phyloP scores from a whole-genome alignment of 2,888 invertebrate species.

The Drosophila borborema region DNA sequence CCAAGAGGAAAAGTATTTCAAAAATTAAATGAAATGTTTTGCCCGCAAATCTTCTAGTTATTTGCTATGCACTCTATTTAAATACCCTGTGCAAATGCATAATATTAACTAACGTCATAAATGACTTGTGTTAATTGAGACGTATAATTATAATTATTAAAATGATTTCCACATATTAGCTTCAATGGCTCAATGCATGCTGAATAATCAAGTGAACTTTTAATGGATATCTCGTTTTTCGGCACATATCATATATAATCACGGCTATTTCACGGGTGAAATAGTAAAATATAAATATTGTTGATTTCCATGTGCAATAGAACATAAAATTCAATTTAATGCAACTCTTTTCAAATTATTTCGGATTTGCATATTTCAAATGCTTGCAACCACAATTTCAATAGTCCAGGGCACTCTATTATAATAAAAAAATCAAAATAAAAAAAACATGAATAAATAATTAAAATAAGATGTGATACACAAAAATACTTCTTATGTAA shows the following conservation, averaged over 20 bases:
- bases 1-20: conserved; percentile 60
- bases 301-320: not conserved
- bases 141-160: too few relatives aligned
- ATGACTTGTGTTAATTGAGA: too few relatives aligned
- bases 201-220: not conserved
- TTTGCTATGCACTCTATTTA: conserved; percentile 36
- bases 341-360: not conserved
- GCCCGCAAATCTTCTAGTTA: conserved; percentile 42
- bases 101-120: not conserved
- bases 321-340: not conserved
- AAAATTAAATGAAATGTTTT: conserved; percentile 56
- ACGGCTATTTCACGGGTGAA: not conserved
- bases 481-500: not conserved
- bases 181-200: not conserved
- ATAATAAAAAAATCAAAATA: not conserved
- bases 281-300: not conserved
- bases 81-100: conserved; percentile 18
- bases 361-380: not conserved
- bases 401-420: not conserved
- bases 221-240: not conserved
- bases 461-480: not conserved
- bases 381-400: not conserved
- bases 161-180: not conserved
- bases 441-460: not conserved
- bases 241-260: not conserved